Percentiles rank a stretch among this genome's conserved stretches.
These are phyloP conservation scores for Lophotis ruficrista DNA, from an alignment of 2,113 vertebrate species.

Conservation along the genomic window DNA sequence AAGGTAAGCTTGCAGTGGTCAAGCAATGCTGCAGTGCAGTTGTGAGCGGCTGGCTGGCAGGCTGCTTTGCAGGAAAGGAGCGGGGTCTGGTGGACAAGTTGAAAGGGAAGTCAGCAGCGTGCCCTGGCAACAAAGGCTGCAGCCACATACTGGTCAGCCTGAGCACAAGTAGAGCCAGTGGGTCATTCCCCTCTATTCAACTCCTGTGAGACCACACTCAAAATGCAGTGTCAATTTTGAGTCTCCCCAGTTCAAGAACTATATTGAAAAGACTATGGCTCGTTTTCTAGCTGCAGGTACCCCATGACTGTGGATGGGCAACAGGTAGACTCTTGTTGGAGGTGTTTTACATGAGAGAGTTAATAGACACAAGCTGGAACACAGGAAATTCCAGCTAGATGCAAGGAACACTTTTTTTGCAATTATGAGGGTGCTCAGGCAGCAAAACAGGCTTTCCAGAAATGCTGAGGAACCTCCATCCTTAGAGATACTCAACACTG, in stretches of 20 bases:
- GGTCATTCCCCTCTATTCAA: background rate
- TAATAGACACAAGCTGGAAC: background rate
- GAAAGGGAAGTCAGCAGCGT: background rate
- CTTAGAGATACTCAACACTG: background rate
- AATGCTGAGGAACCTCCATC: background rate
- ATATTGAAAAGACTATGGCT: fast-evolving
- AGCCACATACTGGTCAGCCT: background rate
- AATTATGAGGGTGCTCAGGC: background rate
- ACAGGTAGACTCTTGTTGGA: background rate
- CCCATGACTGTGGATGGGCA: fast-evolving
- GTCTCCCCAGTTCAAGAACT: background rate
- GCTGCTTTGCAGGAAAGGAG: background rate
- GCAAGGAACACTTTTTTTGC: background rate
- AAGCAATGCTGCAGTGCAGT: too few relatives aligned
- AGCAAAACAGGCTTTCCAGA: background rate
- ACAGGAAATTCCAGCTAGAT: background rate
- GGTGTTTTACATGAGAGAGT: background rate
- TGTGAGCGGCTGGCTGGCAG: background rate
- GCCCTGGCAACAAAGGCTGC: background rate
- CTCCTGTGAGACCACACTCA: background rate
- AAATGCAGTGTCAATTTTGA: background rate
- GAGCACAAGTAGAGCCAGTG: too few relatives aligned
- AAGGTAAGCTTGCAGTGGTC: background rate
- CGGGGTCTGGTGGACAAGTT: background rate
- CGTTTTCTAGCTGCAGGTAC: background rate